Conservation (phyloP, 2,888 invertebrate genomes). For the Campoplex nolae region DNA sequence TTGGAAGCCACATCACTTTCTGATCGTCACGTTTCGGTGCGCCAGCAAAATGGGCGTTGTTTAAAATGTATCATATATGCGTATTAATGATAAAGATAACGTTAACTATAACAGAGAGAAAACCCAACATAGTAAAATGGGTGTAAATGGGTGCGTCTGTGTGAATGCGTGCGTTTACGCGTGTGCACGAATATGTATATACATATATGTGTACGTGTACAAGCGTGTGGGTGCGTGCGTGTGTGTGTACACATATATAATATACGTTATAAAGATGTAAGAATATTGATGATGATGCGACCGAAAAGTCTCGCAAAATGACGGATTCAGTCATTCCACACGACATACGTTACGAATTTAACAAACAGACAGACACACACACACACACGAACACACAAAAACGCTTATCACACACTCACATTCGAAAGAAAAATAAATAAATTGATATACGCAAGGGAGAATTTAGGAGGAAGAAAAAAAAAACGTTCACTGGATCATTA, state of each 20-base stretch:
- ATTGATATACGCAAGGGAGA: slow-evolving; percentile 52
- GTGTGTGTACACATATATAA: slow-evolving; percentile 74
- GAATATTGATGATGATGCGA: slow-evolving; percentile 76
- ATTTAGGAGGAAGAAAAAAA: slow-evolving; percentile 17
- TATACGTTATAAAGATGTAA: slow-evolving; percentile 76
- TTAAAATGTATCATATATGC: slow-evolving; percentile 85
- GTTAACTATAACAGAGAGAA: slow-evolving; percentile 82
- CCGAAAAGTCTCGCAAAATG: slow-evolving; percentile 54
- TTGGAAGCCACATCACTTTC: slow-evolving; percentile 64
- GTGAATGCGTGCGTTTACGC: slow-evolving; percentile 5
- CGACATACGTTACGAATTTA: slow-evolving; percentile 50
- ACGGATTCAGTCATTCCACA: slow-evolving; percentile 54
- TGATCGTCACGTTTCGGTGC: slow-evolving; percentile 80
- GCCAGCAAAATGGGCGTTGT: slow-evolving; percentile 82
- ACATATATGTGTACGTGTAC: slow-evolving; percentile 66
- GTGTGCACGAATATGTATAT: slow-evolving; percentile 75
- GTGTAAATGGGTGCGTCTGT: slow-evolving; percentile 66
- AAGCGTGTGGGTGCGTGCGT: background rate
- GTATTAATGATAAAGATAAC: slow-evolving; percentile 80
- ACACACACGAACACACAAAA: slow-evolving; percentile 14
- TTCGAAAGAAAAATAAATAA: slow-evolving; percentile 20
- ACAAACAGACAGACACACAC: slow-evolving; percentile 56
- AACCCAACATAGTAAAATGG: slow-evolving; percentile 74
- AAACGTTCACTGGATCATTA: background rate
- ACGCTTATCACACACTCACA: slow-evolving; percentile 63